These are phyloP conservation scores for Myotis yumanensis DNA, from an alignment of 2,113 vertebrate species.

Conservation along the genomic window DNA sequence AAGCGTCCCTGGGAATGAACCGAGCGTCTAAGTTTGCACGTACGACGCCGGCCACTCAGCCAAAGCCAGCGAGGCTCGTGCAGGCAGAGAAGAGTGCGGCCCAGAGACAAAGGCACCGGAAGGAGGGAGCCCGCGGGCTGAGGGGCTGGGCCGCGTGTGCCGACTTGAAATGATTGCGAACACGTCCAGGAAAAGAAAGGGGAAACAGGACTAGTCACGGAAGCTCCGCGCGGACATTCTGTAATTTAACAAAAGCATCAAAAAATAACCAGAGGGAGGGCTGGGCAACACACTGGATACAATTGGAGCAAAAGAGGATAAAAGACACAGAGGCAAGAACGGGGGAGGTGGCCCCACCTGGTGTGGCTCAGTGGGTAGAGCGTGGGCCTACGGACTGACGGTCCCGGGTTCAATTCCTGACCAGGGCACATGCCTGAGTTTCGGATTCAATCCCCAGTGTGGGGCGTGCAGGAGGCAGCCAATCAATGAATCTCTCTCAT, in stretches of 20 bases:
- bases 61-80: fast-evolving
- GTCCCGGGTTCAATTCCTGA: too few species aligned
- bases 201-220: not conserved
- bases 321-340: not conserved
- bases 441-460: too few species aligned
- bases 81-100: not conserved
- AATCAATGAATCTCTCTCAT: too few species aligned
- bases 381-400: too few species aligned
- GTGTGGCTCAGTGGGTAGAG: too few species aligned
- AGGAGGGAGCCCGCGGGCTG: not conserved
- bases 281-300: not conserved
- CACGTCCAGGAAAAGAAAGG: not conserved
- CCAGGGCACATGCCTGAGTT: too few species aligned
- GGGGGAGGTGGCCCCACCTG: too few species aligned
- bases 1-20: not conserved
- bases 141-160: not conserved
- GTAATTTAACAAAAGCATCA: not conserved
- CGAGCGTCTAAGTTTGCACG: too few species aligned
- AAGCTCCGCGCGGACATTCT: too few species aligned
- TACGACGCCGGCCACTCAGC: not conserved
- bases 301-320: not conserved
- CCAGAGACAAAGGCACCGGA: not conserved
- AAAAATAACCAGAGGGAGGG: not conserved
- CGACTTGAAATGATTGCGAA: not conserved
- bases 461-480: too few species aligned